A percentile compares a stretch with the other conserved stretches of the same genome.
Conservation (phyloP, 2,113 vertebrate species). For the Madoqua kirkii region DNA sequence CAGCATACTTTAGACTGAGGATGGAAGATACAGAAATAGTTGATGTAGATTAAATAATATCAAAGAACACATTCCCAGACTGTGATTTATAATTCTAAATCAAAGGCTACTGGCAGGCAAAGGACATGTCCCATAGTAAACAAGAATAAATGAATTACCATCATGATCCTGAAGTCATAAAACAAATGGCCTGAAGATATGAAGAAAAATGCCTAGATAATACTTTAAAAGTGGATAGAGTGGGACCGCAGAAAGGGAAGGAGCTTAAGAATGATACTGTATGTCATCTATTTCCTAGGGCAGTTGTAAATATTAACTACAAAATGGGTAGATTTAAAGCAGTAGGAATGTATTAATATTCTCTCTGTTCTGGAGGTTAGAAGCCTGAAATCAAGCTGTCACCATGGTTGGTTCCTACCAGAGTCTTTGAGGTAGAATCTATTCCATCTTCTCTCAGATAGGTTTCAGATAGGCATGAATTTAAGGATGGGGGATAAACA, state of each 20-base stretch:
- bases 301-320: neutral
- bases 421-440: neutral
- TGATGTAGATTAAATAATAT: neutral
- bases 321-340: neutral
- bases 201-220: neutral
- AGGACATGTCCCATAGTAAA: neutral
- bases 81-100: conserved; percentile 19
- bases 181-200: neutral
- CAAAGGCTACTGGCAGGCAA: neutral
- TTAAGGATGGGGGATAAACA: neutral
- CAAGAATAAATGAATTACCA: conserved; percentile 1
- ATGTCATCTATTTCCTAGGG: neutral
- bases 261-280: neutral
- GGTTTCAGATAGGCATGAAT: neutral
- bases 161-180: neutral
- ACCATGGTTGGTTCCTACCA: neutral
- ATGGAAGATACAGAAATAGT: neutral
- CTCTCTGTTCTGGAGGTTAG: neutral
- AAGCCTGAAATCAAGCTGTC: neutral
- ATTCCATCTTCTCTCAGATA: neutral
- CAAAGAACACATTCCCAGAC: neutral
- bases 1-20: neutral
- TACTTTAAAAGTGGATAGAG: neutral
- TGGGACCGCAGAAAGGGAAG: neutral
- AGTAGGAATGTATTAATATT: neutral